phyloP scores from a whole-genome alignment of 2,888 invertebrate genomes.

The Timema podura region DNA sequence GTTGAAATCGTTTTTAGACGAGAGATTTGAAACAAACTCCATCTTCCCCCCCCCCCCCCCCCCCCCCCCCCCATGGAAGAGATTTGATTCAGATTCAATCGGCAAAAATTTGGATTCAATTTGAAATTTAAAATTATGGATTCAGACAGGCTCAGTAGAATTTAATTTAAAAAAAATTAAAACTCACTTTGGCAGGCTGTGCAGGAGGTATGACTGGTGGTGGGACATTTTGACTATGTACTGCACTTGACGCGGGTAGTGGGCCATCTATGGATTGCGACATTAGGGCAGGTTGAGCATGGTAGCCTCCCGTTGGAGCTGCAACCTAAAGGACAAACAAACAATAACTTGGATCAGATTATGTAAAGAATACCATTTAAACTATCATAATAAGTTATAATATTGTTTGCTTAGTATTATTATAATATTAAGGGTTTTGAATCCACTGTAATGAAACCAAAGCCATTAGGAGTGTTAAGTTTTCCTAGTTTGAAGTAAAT shows the following conservation, averaged over 20 bases:
- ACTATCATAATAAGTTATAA: constrained; percentile 8
- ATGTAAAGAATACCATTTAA: not conserved
- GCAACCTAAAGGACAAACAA: constrained; percentile 30
- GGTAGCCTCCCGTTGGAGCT: constrained; percentile 40
- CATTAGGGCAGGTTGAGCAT: constrained; percentile 42
- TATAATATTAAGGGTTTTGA: not conserved
- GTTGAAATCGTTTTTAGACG: no score
- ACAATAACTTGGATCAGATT: not conserved
- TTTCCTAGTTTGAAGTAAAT: no score
- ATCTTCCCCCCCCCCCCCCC: no score
- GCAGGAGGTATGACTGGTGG: constrained; percentile 57
- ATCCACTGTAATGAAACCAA: no score
- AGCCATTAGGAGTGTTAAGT: no score
- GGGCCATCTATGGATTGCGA: constrained; percentile 51
- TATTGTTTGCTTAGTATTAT: not conserved
- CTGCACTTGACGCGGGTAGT: constrained; percentile 29
- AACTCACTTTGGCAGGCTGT: constrained; percentile 71
- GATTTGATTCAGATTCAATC: no score
- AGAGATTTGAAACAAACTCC: no score
- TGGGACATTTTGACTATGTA: constrained; percentile 26
- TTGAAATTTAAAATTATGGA: no score
- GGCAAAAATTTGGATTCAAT: no score
- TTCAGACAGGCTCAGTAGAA: no score
- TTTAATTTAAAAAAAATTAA: constrained; percentile 17
- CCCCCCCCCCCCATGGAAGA: no score